Conservation (phyloP, 1,140 invertebrate species). For the Orius insidiosus region DNA sequence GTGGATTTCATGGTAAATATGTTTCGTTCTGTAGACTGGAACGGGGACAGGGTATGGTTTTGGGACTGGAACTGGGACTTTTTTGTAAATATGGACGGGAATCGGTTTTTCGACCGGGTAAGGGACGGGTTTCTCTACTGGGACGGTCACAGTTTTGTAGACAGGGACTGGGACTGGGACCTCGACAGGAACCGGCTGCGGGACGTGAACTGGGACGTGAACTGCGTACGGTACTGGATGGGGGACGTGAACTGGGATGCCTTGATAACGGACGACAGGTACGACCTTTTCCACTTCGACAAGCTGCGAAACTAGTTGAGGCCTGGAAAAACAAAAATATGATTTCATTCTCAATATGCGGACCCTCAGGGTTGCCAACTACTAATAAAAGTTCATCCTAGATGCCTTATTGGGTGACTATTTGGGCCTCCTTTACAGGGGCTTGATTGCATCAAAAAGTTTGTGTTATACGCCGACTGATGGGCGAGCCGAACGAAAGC, state of each 20-base stretch:
- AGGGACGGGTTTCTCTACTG: conserved; percentile 8
- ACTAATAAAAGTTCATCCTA: no score
- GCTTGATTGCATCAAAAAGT: no score
- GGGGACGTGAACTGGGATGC: neutral
- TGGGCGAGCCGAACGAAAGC: no score
- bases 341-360: no score
- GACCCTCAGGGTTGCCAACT: no score
- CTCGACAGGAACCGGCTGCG: neutral
- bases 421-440: no score
- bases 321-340: no score
- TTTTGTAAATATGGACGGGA: conserved; percentile 1
- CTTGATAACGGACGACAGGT: conserved; percentile 2
- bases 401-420: no score
- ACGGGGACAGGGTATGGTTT: conserved; percentile 4
- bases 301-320: conserved; percentile 6
- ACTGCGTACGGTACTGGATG: neutral
- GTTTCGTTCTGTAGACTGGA: conserved; percentile 9
- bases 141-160: conserved; percentile 4
- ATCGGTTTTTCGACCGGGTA: conserved; percentile 1
- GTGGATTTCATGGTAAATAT: conserved; percentile 5
- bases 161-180: conserved; percentile 5
- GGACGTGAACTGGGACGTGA: conserved; percentile 1
- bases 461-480: no score
- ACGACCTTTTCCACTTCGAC: conserved; percentile 6
- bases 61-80: conserved; percentile 1